phyloP scores from a whole-genome alignment of 2,888 invertebrate species.

The Linyphia triangularis region DNA sequence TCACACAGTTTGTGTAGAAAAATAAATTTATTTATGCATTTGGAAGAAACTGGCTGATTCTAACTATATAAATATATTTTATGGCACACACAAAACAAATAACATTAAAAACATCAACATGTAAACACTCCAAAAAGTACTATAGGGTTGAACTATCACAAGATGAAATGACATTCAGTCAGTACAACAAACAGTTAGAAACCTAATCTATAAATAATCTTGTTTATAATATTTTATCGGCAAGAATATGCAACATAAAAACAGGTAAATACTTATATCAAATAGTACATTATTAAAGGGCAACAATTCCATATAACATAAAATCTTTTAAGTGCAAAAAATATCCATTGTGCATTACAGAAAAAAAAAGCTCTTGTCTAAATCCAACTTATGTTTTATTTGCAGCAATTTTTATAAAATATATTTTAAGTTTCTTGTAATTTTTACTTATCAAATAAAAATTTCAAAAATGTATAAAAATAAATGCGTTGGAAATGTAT shows the following conservation, averaged over 20 bases:
- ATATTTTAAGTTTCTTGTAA: background rate
- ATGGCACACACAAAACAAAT: background rate
- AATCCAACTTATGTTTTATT: background rate
- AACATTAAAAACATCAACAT: background rate
- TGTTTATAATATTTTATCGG: background rate
- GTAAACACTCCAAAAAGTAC: slow-evolving; percentile 22
- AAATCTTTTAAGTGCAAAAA: background rate
- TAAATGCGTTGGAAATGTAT: slow-evolving; percentile 44
- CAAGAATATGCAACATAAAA: background rate
- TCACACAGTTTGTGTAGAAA: no score
- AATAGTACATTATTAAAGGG: slow-evolving; percentile 6
- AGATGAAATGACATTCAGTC: background rate
- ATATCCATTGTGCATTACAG: background rate
- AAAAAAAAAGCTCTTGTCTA: background rate
- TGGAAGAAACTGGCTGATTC: background rate
- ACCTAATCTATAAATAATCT: background rate
- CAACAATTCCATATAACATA: no score
- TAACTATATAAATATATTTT: background rate
- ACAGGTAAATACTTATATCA: slow-evolving; percentile 1
- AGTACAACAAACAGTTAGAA: background rate
- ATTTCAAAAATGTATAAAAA: slow-evolving; percentile 44
- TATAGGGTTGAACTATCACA: background rate
- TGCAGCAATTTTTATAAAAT: background rate
- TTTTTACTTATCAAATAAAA: slow-evolving; percentile 17
- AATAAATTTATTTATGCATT: background rate